Evolutionary conservation across 2,888 invertebrate genomes (phyloP), one percentile per base, ranked within the genome.

Genomic region (Ophion obscuratus): DNA sequence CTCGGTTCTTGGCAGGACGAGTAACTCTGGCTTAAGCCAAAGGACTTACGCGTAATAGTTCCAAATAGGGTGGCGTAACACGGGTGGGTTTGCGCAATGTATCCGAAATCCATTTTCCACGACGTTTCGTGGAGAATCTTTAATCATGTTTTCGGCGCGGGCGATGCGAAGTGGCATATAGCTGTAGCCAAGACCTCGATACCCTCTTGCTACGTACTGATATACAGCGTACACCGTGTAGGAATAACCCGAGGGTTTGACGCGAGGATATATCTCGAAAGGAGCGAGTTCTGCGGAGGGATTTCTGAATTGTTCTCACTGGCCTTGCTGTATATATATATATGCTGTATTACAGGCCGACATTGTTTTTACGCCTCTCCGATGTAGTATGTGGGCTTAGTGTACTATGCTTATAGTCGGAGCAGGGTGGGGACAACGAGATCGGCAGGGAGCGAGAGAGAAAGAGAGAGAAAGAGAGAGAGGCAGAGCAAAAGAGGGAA

Each of bases 91-190:
- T 75, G 59, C 36, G 40, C 61, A 75, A 83, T 76, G 92, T 92
- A 92, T 93, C 92, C 92, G 92, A 92, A 93, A 93, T 93, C 93
- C 92, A 93, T 93, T 93, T 92, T 91, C 92, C 91, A 88, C 89
- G 76, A 86, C 88, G 90, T 88, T 78, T 78, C 87, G 89, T 68
- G 75, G 88, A 87, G 89, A 91, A 93, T 91, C 92, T 91, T 92
- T 93, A 93, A 93, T 93, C 93, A 92, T 92, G 92, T 93, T 93
- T 93, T 90, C 89, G 87, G 86, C 53, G 53, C 83, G 83, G 86
- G 83, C 88, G 83, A 87, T 82, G 85, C 77, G 66, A 31, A 47
- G 67, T 61, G 66, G n/a, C 64, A 67, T 31, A 62, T 67, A 66
- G 70, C 24, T 47, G 57, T 27, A 75, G n/a, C 14, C 47, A 40